A percentile compares a stretch with the other conserved stretches of the same genome.
Conservation (phyloP, 2,113 vertebrate species). For the Ameiurus melas region DNA sequence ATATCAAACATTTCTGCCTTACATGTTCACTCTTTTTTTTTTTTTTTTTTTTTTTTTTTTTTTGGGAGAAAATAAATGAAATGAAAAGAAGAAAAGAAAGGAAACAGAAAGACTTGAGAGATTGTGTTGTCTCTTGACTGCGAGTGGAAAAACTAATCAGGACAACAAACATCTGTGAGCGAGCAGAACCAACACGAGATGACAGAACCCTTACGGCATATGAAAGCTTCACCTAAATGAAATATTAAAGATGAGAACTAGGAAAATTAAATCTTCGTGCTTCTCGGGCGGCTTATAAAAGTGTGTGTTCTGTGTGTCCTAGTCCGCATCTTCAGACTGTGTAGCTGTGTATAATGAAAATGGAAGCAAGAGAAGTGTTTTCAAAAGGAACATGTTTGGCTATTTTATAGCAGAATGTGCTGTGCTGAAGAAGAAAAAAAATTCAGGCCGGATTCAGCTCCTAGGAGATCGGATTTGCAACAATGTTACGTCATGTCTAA, state of each 20-base stretch:
- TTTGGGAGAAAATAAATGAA: background rate
- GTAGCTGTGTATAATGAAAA: background rate
- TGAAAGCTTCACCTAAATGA: slow-evolving; percentile 20
- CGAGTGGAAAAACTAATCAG: slow-evolving; percentile 38
- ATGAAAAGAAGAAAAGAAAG: slow-evolving; percentile 43
- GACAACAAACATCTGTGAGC: slow-evolving; percentile 18
- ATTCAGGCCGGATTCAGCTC: background rate
- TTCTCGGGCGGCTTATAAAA: background rate
- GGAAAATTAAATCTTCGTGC: background rate
- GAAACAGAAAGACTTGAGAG: slow-evolving; percentile 26
- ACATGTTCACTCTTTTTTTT: background rate
- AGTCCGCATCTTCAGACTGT: background rate
- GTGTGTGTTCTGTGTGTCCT: background rate
- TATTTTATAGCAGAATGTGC: background rate
- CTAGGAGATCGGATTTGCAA: background rate
- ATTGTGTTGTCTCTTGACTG: slow-evolving; percentile 6
- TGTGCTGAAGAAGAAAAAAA: background rate
- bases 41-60: too few relatives aligned
- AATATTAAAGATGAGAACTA: background rate
- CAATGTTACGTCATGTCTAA: background rate
- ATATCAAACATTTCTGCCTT: background rate
- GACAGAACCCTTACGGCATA: slow-evolving; percentile 6
- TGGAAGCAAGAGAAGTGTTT: background rate
- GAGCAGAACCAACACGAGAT: slow-evolving; percentile 26
- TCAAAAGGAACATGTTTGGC: background rate